Base-by-base conservation (phyloP, 2,888 invertebrate species). In the Caradrina kadenii region DNA sequence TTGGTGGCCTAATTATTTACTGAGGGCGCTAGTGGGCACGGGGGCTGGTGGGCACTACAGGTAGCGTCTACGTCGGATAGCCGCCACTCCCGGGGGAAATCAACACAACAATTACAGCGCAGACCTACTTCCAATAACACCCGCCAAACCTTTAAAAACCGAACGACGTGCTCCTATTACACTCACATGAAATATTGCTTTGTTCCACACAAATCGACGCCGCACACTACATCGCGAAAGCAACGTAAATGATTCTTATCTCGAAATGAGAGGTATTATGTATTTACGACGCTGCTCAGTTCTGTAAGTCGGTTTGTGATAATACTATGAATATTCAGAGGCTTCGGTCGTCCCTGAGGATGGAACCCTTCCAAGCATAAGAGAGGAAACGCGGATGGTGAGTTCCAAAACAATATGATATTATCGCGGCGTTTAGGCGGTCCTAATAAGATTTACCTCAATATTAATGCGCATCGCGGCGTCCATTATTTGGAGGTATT, bases 401-500 rank as follows among this genome's bases (percentile, higher is more conserved):
- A 93, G 92, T 92, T 94, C 89, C 94, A 91, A 94, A 95, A 95
- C 95, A 96, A 96, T 95, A 92, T 91, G 95, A 95, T 95, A 94
- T 95, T 94, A 95, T 95, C 95, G 92, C 92, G 86, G 92, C 91
- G 92, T 94, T 94, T 94, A 94, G 92, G 90, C 93, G 92, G 93
- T 91, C 92, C 94, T 96, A 96, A 95, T 95, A 96, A 95, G 95
- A 96, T 96, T 95, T 95, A 92, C 94, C 91, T 95, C 93, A 95
- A 94, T 95, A 94, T 95, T 95, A 94, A 95, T 93, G 92, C 94
- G 94, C 95, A 93, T 93, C 94, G 93, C 84, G 88, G 94, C 92
- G 89, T 94, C 95, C 91, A 94, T 95, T 95, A 95, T 95, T 93
- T 89, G 85, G 87, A 89, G 91, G 93, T 91, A 94, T 94, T 94